Percentiles rank a stretch among this genome's conserved stretches.
Conservation (phyloP, 1,140 invertebrate genomes). For the Bombus waltoni region DNA sequence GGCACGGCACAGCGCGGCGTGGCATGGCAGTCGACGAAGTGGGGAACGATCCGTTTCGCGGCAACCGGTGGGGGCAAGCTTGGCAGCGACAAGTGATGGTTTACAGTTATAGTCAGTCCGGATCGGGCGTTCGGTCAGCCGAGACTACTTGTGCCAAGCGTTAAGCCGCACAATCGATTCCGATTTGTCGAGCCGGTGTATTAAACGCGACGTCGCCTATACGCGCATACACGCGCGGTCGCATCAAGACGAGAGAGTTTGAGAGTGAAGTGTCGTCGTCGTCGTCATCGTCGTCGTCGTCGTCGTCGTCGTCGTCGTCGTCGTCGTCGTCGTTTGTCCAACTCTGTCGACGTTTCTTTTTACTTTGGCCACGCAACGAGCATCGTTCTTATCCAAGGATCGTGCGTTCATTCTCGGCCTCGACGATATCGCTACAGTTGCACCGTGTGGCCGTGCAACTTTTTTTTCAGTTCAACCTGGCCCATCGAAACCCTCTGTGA, state of each 20-base stretch:
- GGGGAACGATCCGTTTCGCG: conserved; percentile 42
- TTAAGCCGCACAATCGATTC: background rate
- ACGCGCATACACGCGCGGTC: conserved; percentile 16
- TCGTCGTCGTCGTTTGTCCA: background rate
- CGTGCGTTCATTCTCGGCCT: background rate
- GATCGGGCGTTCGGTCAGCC: conserved; percentile 82
- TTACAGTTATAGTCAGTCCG: conserved; percentile 84
- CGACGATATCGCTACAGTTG: background rate
- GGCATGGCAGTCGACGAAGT: conserved; percentile 15
- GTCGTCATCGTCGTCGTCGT: too few species aligned
- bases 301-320: too few species aligned
- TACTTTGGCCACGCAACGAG: background rate
- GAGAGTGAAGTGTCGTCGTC: conserved; percentile 42
- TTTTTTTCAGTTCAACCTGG: background rate
- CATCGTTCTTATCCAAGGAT: background rate
- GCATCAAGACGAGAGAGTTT: conserved; percentile 13
- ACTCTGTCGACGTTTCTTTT: background rate
- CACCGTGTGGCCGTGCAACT: background rate
- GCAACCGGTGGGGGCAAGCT: conserved; percentile 50
- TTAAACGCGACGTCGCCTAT: conserved; percentile 23
- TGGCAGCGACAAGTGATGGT: conserved; percentile 81
- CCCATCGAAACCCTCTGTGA: too few species aligned
- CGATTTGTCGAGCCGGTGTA: conserved; percentile 34
- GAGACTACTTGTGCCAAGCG: conserved; percentile 66
- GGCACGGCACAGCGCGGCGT: background rate